Evolutionary conservation across 2,113 vertebrate species (phyloP).

Genomic region (Cyprinodon brontotheroides): DNA sequence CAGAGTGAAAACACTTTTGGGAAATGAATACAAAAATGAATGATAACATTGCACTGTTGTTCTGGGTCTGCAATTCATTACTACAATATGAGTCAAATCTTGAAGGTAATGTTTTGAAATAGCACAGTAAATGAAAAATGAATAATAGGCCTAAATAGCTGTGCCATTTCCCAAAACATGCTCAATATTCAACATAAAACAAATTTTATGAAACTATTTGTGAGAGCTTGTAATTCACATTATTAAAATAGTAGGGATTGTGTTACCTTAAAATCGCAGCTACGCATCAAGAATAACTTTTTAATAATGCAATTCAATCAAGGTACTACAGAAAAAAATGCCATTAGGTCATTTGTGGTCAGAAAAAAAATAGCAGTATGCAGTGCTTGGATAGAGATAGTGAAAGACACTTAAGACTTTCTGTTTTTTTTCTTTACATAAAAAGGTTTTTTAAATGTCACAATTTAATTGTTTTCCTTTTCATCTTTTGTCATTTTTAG

Average conservation of each 20-base stretch:
- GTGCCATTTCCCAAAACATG: neutral
- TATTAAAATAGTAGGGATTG: neutral
- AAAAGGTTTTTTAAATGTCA: no score
- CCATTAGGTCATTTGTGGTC: neutral
- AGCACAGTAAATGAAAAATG: neutral
- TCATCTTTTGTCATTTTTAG: no score
- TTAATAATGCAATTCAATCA: neutral
- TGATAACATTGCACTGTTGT: constrained; percentile 41
- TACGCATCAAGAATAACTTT: neutral
- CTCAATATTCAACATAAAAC: neutral
- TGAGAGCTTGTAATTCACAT: neutral
- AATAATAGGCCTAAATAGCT: neutral
- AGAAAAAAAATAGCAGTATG: neutral
- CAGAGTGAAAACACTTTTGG: constrained; percentile 57
- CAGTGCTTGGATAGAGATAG: neutral
- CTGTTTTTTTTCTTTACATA: no score
- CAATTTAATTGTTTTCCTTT: no score
- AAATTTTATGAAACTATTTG: neutral
- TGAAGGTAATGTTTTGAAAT: constrained; percentile 23
- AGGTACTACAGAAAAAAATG: neutral
- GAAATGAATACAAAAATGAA: constrained; percentile 57
- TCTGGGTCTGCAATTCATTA: constrained; percentile 29
- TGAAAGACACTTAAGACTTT: no score
- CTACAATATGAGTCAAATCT: constrained; percentile 4
- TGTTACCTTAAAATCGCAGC: neutral